Conservation (phyloP, 2,113 vertebrate genomes). For the Rhineura floridana region DNA sequence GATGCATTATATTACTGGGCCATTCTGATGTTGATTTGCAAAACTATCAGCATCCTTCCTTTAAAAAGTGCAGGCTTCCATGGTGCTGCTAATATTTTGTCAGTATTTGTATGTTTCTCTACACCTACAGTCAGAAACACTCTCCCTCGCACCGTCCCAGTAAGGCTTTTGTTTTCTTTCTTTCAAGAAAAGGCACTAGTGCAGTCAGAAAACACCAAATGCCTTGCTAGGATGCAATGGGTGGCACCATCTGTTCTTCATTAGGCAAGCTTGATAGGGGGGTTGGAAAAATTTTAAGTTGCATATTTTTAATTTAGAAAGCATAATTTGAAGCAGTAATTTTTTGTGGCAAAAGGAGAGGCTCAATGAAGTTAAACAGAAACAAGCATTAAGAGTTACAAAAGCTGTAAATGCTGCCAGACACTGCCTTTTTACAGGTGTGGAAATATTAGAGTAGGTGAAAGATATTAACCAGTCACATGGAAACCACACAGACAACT, state of each 20-base stretch:
- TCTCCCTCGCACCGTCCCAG: neutral
- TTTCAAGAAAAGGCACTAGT: neutral
- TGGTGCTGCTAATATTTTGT: slow-evolving; percentile 17
- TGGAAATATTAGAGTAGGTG: too few species aligned
- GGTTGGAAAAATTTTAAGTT: neutral
- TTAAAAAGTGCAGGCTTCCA: slow-evolving; percentile 32
- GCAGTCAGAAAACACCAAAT: neutral
- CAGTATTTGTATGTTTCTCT: slow-evolving; percentile 42
- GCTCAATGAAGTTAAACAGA: neutral
- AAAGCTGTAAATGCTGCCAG: neutral
- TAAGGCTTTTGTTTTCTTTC: slow-evolving; percentile 44
- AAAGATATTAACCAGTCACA: neutral
- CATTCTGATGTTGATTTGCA: neutral
- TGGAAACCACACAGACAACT: neutral
- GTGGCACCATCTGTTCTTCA: slow-evolving; percentile 19
- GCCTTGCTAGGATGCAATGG: slow-evolving; percentile 36
- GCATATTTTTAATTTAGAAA: slow-evolving; percentile 5
- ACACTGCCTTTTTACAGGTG: neutral
- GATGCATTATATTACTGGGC: too few species aligned
- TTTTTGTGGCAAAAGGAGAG: slow-evolving; percentile 10
- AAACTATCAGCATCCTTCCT: neutral
- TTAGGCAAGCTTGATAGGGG: neutral
- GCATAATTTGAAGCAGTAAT: neutral
- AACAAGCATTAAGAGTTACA: neutral
- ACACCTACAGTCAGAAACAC: slow-evolving; percentile 26